Evolutionary conservation across 2,797 vertebrate species (phyloP).

Genomic region (Gobio occitaniae): DNA sequence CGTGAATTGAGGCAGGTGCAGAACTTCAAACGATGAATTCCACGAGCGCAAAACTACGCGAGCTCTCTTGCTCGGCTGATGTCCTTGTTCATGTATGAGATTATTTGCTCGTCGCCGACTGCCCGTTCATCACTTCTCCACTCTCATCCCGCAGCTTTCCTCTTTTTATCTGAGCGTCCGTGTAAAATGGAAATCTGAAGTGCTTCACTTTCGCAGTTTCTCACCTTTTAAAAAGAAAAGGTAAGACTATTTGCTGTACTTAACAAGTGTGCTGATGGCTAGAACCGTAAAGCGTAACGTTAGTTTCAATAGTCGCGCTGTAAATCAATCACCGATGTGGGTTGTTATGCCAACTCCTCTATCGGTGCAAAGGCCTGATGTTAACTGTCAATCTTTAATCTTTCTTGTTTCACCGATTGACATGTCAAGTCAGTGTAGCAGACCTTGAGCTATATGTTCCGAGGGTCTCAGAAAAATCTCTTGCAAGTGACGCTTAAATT

Average conservation of each 20-base stretch:
- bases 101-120: conserved; percentile 57
- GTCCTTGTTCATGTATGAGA: conserved; percentile 63
- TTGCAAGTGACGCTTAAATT: background rate
- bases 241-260: conserved; percentile 64
- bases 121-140: conserved; percentile 60
- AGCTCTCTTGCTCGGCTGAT: conserved; percentile 68
- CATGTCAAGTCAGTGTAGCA: background rate
- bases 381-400: background rate
- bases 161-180: conserved; percentile 51
- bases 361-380: background rate
- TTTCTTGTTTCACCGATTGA: background rate
- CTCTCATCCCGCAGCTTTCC: conserved; percentile 64
- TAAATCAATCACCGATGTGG: background rate
- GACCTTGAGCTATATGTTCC: background rate
- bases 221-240: conserved; percentile 56
- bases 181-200: conserved; percentile 50
- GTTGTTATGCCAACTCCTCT: background rate
- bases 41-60: conserved; percentile 4
- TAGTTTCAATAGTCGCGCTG: background rate
- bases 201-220: conserved; percentile 47
- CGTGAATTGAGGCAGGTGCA: background rate
- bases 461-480: background rate
- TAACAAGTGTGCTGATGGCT: background rate
- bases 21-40: conserved; percentile 29
- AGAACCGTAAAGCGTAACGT: background rate